phyloP scores from a whole-genome alignment of 2,797 vertebrate species.

The Furcifer pardalis region DNA sequence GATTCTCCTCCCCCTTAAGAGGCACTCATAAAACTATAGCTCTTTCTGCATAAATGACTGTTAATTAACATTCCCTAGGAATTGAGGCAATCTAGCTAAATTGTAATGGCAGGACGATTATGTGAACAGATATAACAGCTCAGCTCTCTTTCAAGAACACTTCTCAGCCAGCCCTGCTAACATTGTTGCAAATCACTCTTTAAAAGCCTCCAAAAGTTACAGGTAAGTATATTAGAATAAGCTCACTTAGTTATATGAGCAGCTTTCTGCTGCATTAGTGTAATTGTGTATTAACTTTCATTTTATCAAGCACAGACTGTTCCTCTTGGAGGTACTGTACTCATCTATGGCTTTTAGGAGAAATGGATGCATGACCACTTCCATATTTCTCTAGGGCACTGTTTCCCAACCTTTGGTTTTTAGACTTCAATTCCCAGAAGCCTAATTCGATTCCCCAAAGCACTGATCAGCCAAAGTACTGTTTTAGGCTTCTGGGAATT shows the following conservation, averaged over 20 bases:
- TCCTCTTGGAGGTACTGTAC: conserved; percentile 2
- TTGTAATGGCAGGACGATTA: conserved; percentile 19
- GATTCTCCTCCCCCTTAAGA: neutral
- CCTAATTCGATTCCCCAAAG: too few species aligned
- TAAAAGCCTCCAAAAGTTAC: conserved; percentile 46
- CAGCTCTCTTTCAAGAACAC: conserved; percentile 31
- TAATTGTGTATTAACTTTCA: conserved; percentile 29
- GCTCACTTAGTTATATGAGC: conserved; percentile 30
- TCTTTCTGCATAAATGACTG: conserved; percentile 28
- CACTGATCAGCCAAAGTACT: too few species aligned
- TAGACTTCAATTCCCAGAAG: too few species aligned
- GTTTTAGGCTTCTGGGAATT: neutral
- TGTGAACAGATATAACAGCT: conserved; percentile 17
- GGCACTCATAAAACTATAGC: neutral
- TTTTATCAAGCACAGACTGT: conserved; percentile 28
- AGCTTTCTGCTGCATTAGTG: conserved; percentile 10
- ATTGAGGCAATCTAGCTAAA: conserved; percentile 28
- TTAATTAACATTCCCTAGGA: conserved; percentile 44
- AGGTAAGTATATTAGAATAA: neutral
- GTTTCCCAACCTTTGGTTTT: too few species aligned
- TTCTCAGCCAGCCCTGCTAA: conserved; percentile 1
- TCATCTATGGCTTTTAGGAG: conserved; percentile 29
- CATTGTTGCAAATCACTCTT: conserved; percentile 42
- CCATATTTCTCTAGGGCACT: conserved; percentile 31
- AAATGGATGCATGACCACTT: conserved; percentile 28